A percentile compares a stretch with the other conserved stretches of the same genome.
Evolutionary conservation across 2,113 vertebrate species (phyloP).

Genomic region (Hippotragus niger): DNA sequence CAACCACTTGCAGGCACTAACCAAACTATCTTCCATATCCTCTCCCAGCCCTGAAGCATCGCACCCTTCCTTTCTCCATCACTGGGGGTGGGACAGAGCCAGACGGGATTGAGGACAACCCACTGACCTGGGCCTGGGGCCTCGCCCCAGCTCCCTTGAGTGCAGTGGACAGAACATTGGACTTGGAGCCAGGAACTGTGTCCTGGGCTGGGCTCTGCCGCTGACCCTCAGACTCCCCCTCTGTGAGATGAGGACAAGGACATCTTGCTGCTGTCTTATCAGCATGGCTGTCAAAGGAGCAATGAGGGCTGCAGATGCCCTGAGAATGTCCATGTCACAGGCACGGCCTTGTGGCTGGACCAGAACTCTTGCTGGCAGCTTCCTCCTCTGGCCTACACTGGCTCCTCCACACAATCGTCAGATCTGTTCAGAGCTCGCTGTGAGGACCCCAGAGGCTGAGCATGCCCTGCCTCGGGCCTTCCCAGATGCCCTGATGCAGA

Average conservation of each 20-base stretch:
- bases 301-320: neutral
- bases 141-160: fast-evolving
- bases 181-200: neutral
- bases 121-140: neutral
- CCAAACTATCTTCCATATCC: neutral
- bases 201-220: neutral
- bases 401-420: neutral
- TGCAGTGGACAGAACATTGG: neutral
- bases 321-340: neutral
- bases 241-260: neutral
- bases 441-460: neutral
- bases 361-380: neutral
- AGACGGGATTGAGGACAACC: neutral
- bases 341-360: neutral
- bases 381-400: neutral
- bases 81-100: neutral
- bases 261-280: neutral
- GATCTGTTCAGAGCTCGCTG: neutral
- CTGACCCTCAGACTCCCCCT: neutral
- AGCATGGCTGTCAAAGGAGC: neutral
- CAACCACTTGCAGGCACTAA: neutral
- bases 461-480: neutral
- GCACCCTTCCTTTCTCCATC: neutral
- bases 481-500: neutral
- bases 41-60: neutral